Conservation (phyloP, 2,113 vertebrate genomes). For the Chascanopsetta lugubris region DNA sequence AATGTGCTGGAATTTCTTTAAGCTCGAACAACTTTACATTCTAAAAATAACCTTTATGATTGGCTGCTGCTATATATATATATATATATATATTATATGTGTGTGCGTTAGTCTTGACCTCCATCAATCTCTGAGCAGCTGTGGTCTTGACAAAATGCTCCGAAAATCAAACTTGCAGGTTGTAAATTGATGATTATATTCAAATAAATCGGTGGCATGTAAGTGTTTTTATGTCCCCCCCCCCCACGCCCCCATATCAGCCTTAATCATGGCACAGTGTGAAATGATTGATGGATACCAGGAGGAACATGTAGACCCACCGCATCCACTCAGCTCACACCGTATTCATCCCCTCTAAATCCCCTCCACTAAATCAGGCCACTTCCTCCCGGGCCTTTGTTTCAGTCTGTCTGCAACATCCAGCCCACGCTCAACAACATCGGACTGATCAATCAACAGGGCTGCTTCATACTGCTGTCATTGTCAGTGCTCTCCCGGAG, state of each 20-base stretch:
- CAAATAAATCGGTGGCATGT: neutral
- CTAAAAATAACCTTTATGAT: too few species aligned
- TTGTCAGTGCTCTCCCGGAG: constrained; percentile 66
- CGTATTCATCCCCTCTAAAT: constrained; percentile 40
- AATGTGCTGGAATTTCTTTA: too few species aligned
- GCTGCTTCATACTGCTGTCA: constrained; percentile 68
- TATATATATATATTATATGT: too few species aligned
- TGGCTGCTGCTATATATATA: too few species aligned
- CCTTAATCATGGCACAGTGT: constrained; percentile 28
- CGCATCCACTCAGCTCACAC: constrained; percentile 18
- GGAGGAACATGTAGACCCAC: constrained; percentile 35
- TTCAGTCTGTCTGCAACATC: constrained; percentile 53
- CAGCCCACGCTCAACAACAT: constrained; percentile 54
- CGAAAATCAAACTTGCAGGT: neutral
- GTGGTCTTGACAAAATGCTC: neutral
- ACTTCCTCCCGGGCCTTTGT: constrained; percentile 62
- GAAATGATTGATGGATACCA: constrained; percentile 45
- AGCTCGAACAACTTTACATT: too few species aligned
- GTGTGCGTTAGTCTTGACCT: neutral
- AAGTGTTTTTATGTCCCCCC: neutral
- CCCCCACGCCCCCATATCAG: too few species aligned
- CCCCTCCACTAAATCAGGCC: constrained; percentile 54
- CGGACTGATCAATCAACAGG: constrained; percentile 75
- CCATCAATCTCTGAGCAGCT: neutral
- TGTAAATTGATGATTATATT: neutral